These are phyloP conservation scores for Poeciliopsis presidionis DNA, from an alignment of 2,797 vertebrate species.

Conservation along the genomic window DNA sequence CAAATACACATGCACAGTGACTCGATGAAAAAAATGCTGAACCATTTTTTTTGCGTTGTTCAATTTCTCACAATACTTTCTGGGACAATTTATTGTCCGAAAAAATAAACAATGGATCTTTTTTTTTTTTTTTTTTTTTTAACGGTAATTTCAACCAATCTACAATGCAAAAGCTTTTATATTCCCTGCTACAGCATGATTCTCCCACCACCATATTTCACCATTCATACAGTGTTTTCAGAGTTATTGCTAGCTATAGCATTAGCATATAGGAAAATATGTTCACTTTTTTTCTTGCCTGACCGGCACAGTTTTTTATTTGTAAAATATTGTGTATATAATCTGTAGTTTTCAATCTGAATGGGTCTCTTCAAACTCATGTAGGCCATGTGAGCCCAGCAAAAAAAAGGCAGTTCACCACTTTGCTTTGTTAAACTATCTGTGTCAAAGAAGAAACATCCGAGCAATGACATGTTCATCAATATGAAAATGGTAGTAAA, in stretches of 20 bases:
- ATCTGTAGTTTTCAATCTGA: background rate
- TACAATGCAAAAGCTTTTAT: background rate
- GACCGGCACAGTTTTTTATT: background rate
- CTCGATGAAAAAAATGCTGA: background rate
- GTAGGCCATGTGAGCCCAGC: background rate
- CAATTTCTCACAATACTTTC: too few species aligned
- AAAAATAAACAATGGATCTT: too few species aligned
- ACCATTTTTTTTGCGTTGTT: background rate
- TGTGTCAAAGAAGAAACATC: background rate
- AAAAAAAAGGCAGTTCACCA: background rate
- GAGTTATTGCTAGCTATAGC: background rate
- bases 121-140: background rate
- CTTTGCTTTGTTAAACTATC: background rate
- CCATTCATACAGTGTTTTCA: background rate
- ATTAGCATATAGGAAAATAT: background rate
- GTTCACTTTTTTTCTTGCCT: background rate
- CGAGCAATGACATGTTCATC: background rate
- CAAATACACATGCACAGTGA: background rate
- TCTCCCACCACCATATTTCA: background rate
- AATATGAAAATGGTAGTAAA: background rate
- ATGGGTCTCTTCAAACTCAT: background rate
- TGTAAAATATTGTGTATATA: background rate
- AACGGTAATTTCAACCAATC: background rate
- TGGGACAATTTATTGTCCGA: too few species aligned
- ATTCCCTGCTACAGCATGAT: background rate